phyloP scores from a whole-genome alignment of 2,888 invertebrate genomes.

The Petrolisthes manimaculis region DNA sequence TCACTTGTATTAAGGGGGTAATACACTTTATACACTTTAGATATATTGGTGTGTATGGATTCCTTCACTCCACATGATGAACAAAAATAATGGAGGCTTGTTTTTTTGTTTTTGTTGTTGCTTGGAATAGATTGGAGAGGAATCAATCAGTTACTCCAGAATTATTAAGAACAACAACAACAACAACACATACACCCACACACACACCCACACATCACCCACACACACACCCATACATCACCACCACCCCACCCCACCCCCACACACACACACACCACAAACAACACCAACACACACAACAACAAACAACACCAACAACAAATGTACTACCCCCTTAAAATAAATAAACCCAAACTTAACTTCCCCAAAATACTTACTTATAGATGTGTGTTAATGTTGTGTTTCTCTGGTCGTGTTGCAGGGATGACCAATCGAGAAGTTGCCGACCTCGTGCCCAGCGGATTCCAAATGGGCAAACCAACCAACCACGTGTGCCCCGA shows the following conservation, averaged over 20 bases:
- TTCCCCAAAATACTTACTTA: background rate
- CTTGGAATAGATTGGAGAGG: no score
- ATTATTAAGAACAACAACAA: background rate
- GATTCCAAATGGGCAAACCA: conserved; percentile 97
- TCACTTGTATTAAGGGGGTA: no score
- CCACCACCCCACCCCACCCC: background rate
- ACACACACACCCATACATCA: background rate
- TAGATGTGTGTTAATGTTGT: background rate
- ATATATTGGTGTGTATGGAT: background rate
- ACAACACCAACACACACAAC: background rate
- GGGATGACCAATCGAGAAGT: conserved; percentile 96
- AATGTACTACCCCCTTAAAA: background rate
- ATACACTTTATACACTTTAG: no score
- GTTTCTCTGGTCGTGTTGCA: conserved; percentile 67
- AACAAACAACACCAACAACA: background rate
- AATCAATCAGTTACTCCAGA: no score
- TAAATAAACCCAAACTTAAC: background rate
- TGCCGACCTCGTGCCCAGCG: conserved; percentile 94
- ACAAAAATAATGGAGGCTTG: background rate
- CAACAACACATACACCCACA: no score
- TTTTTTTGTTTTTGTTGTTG: background rate
- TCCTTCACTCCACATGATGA: background rate
- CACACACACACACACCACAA: background rate
- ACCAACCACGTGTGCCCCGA: conserved; percentile 89
- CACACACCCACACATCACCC: background rate